Evolutionary conservation across 2,113 vertebrate species (phyloP), one percentile per base, ranked within the genome.

Genomic region (Nerophis lumbriciformis): DNA sequence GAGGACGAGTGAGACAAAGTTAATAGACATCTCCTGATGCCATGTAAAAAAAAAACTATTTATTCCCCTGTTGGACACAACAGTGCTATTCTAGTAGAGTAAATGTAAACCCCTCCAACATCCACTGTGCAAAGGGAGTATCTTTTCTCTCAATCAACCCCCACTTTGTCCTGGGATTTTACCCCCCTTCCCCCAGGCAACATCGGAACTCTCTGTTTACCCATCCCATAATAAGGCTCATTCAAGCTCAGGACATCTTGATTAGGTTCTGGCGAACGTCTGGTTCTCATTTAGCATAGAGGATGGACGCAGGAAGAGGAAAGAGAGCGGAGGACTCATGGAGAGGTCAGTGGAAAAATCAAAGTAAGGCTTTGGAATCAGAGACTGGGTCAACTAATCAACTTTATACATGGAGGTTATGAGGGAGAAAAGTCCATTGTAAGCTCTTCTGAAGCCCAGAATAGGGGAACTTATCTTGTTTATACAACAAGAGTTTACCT

Each of bases 181-280:
- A 76, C 85, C 85, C 54, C 63, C 63, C 67, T 66, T 83, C 85
- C 54, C 63, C 61, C 67, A 66, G 80, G 80, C 83, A 78, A 78
- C 71, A 76, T 85, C 74, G 79, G 81, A 85, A 78, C 78, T 80
- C 76, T 73, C 68, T 89, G 86, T 89, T 91, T 90, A 88, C 85
- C 73, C 85, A 79, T 86, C 78, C 76, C 77, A 75, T 86, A 85
- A 87, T 91, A 75, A 77, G 72, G 72, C 80, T 85, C 80, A 83
- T 87, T 85, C 78, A 83, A 57, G 66, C 73, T 63, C 73, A 78
- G 85, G 83, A 83, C 81, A 86, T 85, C 83, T 84, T 86, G 87
- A 87, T 88, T 86, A 82, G 85, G 71, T 37, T 69, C 80, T 69
- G 72, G 72, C 48, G 36, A 76, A 69, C 54, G 75, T 84, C 85